Base-by-base conservation (phyloP, 1,140 invertebrate species). In the Latrodectus geometricus region DNA sequence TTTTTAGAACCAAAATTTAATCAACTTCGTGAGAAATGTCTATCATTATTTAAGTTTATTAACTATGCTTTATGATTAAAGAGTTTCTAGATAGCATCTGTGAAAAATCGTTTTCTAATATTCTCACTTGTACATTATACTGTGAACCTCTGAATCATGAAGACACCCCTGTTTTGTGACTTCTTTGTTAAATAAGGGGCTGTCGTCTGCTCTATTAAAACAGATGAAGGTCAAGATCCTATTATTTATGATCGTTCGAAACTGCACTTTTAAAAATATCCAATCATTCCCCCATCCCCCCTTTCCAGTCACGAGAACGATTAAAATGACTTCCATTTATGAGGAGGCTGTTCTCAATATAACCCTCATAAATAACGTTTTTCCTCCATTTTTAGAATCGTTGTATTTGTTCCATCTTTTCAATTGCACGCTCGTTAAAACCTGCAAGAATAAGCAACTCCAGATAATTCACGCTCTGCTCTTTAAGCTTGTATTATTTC, bases 321-420 rank as follows among this genome's bases (percentile, higher is more conserved):
- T 78, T 66, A 66, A 78, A 78, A 78, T 52, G 76, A 20, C 48
- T 48, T n/a, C 78, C 78, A 80, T 80, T 80, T 80, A 80, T 80
- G 70, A n/a, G n/a, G 66, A 78, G 66, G 66, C 49, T 21, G 66
- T 52, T 80, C n/a, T 52, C 52, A 80, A 80, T 80, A 80, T 54
- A 15, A 23, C n/a, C 54, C 35, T 35, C 78, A 80, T 80, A 80
- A 80, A 80, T 80, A 80, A 80, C 78, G 23, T 61, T 61, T 61
- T 49, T 48, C 15, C n/a, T 65, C 9, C 20, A 61, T 61, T 66
- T 78, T 66, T 78, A 48, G 5, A 54, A 23, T 56, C 23, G 11
- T 68, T 68, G 21, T 21, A n/a, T 20, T 68, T n/a, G n/a, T 17
- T 48, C 50, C n/a, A n/a, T 15, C 21, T n/a, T 50, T 72, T 48